Evolutionary conservation across 2,113 vertebrate genomes (phyloP), one percentile per base, ranked within the genome.

Genomic region (Tachycineta bicolor): DNA sequence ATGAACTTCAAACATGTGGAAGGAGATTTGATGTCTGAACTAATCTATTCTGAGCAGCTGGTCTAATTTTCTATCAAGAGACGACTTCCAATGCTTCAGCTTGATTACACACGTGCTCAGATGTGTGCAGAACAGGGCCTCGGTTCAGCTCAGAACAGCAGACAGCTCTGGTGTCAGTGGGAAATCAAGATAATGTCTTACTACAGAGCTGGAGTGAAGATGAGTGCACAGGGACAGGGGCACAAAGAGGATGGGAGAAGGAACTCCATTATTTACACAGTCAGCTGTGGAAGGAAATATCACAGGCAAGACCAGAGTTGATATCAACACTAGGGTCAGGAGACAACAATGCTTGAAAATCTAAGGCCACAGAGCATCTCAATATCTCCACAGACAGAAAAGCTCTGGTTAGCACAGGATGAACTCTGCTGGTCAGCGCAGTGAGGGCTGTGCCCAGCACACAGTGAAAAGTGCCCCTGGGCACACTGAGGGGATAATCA

Each of bases 11-110:
- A 74, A 85, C 62, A 49, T 1, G 25, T 74, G 75, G 78, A 56
- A 56, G 64, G 68, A 83, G 93, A 92, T 50, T 47, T 92, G 90
- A 68, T 78, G 85, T 88, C 90, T 90, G 71, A 80, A 91, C 59
- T 91, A 85, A 97, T 88, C 91, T 93, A 31, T 70, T 88, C 75
- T 74, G 90, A 92, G 88, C 71, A 93, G 93, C 83, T 92, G 71
- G 39, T 86, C 41, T 83, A 41, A 78, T 90, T 94, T 93, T 37
- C 60, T 25, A 91, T 56, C 69, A 46, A 64, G 83, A 76, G 75
- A 90, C 31, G 58, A 55, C 90, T 83, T 91, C 33, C 70, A 93
- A 1, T 63, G 86, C 67, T 56, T 69, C 75, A 90, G 43, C 67
- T 63, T 55, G 70, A 81, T 94, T 94, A 56, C 33, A 88, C 31